Conservation (phyloP, 2,113 vertebrate genomes). For the Rhinolophus sinicus region DNA sequence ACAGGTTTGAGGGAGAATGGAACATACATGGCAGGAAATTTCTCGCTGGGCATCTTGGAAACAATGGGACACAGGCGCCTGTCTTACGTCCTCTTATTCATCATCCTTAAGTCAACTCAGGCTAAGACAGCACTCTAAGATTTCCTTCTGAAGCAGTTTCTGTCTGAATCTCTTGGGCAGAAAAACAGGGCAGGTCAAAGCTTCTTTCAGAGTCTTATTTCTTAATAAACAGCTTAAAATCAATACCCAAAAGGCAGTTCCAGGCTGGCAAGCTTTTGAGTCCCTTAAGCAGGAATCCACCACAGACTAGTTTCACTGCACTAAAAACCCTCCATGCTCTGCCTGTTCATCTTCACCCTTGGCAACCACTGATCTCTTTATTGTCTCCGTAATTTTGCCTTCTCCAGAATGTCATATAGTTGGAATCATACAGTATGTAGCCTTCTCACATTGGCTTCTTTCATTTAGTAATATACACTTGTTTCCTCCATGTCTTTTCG, state of each 20-base stretch:
- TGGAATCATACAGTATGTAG: background rate
- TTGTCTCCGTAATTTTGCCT: background rate
- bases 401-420: background rate
- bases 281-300: no score
- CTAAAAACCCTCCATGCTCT: background rate
- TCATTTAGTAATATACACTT: background rate
- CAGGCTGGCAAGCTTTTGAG: no score
- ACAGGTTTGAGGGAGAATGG: no score
- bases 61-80: no score
- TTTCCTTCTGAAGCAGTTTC: background rate
- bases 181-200: background rate
- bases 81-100: no score
- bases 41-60: no score
- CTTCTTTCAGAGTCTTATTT: background rate
- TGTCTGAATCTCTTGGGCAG: background rate
- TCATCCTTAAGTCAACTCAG: background rate
- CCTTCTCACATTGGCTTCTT: background rate
- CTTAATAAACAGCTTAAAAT: no score
- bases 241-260: no score
- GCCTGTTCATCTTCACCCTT: background rate
- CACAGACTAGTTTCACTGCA: background rate
- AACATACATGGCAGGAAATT: no score
- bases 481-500: background rate
- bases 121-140: background rate
- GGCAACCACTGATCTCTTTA: background rate